phyloP scores from a whole-genome alignment of 2,113 vertebrate genomes.

The Pitta sordida region DNA sequence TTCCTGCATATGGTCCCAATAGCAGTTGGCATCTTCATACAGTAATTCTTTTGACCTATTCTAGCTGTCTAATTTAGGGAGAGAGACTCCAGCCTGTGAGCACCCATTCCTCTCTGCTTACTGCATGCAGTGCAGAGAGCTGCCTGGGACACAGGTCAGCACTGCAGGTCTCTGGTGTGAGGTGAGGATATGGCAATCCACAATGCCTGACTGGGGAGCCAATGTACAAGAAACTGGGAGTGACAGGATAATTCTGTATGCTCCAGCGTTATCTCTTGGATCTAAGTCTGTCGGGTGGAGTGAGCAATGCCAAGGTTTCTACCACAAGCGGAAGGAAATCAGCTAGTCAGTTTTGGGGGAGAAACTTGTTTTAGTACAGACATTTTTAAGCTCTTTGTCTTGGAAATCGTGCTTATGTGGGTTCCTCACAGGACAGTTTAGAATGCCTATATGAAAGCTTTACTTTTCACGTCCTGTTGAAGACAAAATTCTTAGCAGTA shows the following conservation, averaged over 20 bases:
- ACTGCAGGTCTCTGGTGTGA: background rate
- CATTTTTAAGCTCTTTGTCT: background rate
- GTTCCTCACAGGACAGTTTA: background rate
- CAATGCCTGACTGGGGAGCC: background rate
- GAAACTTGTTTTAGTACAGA: background rate
- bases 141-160: background rate
- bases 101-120: background rate
- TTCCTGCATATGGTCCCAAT: accelerated
- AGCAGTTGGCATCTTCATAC: background rate
- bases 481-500: background rate
- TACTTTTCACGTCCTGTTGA: background rate
- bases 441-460: background rate
- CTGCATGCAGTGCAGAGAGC: background rate
- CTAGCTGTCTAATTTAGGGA: background rate
- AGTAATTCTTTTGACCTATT: background rate
- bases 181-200: background rate
- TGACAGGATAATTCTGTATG: background rate
- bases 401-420: background rate
- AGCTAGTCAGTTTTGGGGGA: background rate
- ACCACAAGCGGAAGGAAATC: background rate
- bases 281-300: background rate
- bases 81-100: background rate
- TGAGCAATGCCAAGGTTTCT: background rate
- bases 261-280: background rate
- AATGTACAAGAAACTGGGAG: background rate